phyloP scores from a whole-genome alignment of 2,888 invertebrate species.

The Byasa hedistus region DNA sequence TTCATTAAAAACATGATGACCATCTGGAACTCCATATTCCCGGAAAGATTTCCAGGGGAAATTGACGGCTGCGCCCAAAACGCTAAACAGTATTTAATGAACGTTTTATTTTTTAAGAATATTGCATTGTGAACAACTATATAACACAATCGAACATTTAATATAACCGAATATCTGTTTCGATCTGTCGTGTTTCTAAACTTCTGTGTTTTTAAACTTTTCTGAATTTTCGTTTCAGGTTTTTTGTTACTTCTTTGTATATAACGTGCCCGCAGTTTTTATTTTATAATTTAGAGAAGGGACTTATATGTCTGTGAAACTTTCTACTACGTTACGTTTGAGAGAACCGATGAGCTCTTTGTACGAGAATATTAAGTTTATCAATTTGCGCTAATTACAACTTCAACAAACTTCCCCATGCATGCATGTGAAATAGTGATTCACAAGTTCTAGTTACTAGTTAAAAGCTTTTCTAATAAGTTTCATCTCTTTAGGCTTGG shows the following conservation, averaged over 20 bases:
- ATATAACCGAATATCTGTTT: too few species aligned
- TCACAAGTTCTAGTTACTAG: not conserved
- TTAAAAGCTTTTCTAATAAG: not conserved
- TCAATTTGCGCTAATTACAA: slow-evolving; percentile 6
- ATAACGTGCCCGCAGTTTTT: not conserved
- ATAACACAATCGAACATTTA: too few species aligned
- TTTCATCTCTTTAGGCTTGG: not conserved
- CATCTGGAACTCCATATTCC: too few species aligned
- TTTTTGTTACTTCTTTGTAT: not conserved
- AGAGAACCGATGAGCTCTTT: not conserved
- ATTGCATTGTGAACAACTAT: too few species aligned
- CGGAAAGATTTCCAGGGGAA: too few species aligned
- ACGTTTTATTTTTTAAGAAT: too few species aligned
- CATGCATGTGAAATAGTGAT: not conserved
- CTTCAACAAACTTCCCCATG: not conserved
- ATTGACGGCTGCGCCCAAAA: too few species aligned
- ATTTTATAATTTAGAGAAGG: not conserved
- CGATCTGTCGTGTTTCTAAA: not conserved
- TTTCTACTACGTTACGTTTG: not conserved
- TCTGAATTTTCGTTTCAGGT: not conserved
- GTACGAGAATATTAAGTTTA: slow-evolving; percentile 8
- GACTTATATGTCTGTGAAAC: not conserved
- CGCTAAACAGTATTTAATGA: too few species aligned
- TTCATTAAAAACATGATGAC: too few species aligned
- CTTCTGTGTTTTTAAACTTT: not conserved